Percentiles rank a stretch among this genome's conserved stretches.
Evolutionary conservation across 2,113 vertebrate species (phyloP).

Genomic region (Notarius quadriscutis): DNA sequence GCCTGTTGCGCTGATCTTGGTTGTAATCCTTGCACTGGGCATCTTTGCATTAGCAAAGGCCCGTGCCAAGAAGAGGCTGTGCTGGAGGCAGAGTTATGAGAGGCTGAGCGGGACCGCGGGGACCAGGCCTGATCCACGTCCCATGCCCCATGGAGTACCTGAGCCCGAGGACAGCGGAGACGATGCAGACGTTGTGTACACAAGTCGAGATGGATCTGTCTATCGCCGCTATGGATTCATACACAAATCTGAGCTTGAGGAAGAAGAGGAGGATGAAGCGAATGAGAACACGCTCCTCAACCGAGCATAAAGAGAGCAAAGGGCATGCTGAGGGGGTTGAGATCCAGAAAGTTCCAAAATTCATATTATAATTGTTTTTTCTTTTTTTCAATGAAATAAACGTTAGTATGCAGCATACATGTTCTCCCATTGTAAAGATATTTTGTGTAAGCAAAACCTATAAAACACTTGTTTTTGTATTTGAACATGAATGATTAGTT

Average conservation of each 20-base stretch:
- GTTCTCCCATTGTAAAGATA: neutral
- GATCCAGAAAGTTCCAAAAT: neutral
- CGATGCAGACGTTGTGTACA: slow-evolving; percentile 78
- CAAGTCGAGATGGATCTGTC: slow-evolving; percentile 70
- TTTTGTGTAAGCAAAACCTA: neutral
- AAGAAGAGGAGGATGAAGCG: slow-evolving; percentile 58
- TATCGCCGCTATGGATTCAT: slow-evolving; percentile 68
- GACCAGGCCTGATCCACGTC: slow-evolving; percentile 20
- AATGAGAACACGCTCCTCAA: slow-evolving; percentile 60
- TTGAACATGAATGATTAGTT: neutral
- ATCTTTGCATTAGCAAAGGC: slow-evolving; percentile 66
- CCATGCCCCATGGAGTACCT: slow-evolving; percentile 74
- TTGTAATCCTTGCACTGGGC: slow-evolving; percentile 60
- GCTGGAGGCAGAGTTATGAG: slow-evolving; percentile 77
- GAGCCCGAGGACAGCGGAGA: slow-evolving; percentile 70
- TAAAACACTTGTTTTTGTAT: neutral
- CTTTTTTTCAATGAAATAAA: neutral
- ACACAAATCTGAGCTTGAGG: slow-evolving; percentile 60
- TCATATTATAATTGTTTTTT: neutral
- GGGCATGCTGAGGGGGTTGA: too few relatives aligned
- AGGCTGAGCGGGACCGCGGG: slow-evolving; percentile 66
- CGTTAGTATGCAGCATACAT: neutral
- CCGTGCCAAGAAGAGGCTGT: slow-evolving; percentile 69
- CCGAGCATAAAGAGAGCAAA: slow-evolving; percentile 41
- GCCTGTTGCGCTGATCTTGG: slow-evolving; percentile 63